These are phyloP conservation scores for Tipula unca DNA, from an alignment of 2,888 invertebrate genomes.

Conservation along the genomic window DNA sequence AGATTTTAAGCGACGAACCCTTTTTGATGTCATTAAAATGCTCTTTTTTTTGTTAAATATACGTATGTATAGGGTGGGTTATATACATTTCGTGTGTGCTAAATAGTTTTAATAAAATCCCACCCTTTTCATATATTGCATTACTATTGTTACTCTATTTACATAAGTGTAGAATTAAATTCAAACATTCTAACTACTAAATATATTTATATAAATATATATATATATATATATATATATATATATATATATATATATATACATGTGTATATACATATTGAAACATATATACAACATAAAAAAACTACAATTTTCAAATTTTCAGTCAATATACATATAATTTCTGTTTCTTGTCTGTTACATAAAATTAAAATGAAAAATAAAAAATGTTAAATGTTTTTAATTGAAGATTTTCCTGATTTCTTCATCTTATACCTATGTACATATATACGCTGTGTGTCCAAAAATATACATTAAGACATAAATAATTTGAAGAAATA, in stretches of 20 bases:
- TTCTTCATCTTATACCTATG: background rate
- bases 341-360: background rate
- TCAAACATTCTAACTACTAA: background rate
- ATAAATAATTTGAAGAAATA: background rate
- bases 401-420: background rate
- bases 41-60: background rate
- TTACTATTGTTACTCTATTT: background rate
- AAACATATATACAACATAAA: background rate
- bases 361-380: background rate
- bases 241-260: no score
- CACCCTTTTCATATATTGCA: background rate
- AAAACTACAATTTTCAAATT: background rate
- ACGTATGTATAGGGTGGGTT: background rate
- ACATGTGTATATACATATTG: background rate
- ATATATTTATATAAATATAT: no score
- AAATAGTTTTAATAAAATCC: background rate
- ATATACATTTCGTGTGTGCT: background rate
- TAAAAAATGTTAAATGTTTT: background rate
- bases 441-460: background rate
- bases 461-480: background rate
- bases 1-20: background rate
- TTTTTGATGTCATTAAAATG: conserved; percentile 14
- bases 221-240: no score
- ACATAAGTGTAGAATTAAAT: no score
- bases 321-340: background rate